Evolutionary conservation across 1,140 invertebrate species (phyloP), one percentile per base, ranked within the genome.

Genomic region (Whitmania pigra): DNA sequence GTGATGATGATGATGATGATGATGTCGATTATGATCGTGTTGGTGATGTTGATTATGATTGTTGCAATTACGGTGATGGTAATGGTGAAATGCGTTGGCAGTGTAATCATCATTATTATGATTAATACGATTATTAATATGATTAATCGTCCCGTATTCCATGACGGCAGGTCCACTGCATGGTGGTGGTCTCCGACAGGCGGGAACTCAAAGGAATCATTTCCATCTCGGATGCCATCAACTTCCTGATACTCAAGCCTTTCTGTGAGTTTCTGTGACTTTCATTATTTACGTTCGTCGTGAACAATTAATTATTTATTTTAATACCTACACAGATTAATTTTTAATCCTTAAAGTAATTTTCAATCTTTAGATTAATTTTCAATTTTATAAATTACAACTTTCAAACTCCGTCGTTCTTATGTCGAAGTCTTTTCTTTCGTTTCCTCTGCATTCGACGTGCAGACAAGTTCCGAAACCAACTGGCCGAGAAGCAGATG

Each of bases 401-500:
- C 6, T 36, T 36, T 36, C 6, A 36, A 36, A 36, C n/a, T 36
- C 31, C 31, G 31, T 3, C 2, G 6, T 6, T 36, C 31, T 36
- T 36, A 2, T 36, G 2, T 36, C 6, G 31, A 36, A 3, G 31
- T 6, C 31, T 2, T 36, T 36, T 36, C 31, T 6, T 36, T 36
- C 31, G 2, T 36, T 36, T 36, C 6, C 2, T 36, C 6, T 36
- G 2, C 31, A 6, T 2, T 36, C 43, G 9, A 4, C 15, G 1
- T 18, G 0, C 57, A 63, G 57, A 63, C 29, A 63, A 63, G 29
- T 63, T 11, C 57, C 22, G 57, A 63, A 31, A 63, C 57, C 57
- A 63, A 13, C 57, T 63, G 57, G 57, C 57, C 22, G 57, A 63
- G 57, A 63, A 63, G 57, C 57, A 63, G 57, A 63, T 7, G 57